These are phyloP conservation scores for Dinocampus coccinellae DNA, from an alignment of 2,888 invertebrate species.

Conservation along the genomic window DNA sequence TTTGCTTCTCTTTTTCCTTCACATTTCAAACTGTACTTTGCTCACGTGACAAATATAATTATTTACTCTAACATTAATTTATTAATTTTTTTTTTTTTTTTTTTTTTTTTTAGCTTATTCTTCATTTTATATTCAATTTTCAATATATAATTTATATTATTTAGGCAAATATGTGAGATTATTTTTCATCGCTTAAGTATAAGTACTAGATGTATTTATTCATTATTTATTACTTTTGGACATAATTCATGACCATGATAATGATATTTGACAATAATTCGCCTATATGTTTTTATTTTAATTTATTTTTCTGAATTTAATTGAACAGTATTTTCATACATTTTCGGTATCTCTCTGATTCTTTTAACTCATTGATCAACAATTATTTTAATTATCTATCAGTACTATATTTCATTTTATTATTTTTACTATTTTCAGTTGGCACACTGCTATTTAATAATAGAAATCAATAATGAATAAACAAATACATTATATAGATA, in stretches of 20 bases:
- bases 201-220: conserved; percentile 14
- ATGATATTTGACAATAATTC: conserved; percentile 24
- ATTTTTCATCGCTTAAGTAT: neutral
- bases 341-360: neutral
- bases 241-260: neutral
- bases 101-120: neutral
- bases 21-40: too few relatives aligned
- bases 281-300: neutral
- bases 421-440: conserved; percentile 6
- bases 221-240: neutral
- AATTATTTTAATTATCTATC: neutral
- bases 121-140: neutral
- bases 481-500: neutral
- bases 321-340: neutral
- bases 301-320: neutral
- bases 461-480: neutral
- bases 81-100: neutral
- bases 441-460: conserved; percentile 25
- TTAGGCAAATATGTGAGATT: neutral
- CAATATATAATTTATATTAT: neutral
- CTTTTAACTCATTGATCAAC: neutral
- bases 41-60: too few relatives aligned
- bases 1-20: neutral
- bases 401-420: neutral
- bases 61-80: neutral